These are phyloP conservation scores for Coluber constrictor DNA, from an alignment of 2,797 vertebrate species.

Conservation along the genomic window DNA sequence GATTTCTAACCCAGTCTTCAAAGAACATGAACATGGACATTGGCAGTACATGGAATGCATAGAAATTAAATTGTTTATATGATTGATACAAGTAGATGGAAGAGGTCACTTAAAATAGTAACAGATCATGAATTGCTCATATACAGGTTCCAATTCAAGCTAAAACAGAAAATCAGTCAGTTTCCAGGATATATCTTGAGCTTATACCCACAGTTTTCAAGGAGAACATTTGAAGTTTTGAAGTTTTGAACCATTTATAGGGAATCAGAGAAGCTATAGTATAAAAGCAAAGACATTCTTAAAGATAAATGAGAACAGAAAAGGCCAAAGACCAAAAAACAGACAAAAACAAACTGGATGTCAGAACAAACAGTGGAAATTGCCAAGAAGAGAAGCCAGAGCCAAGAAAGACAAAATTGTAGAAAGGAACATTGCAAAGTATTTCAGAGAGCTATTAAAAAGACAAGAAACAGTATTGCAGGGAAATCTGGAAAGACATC, in stretches of 20 bases:
- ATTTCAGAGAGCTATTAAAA: not conserved
- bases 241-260: not conserved
- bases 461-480: not conserved
- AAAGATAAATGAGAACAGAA: not conserved
- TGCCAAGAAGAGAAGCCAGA: not conserved
- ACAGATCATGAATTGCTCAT: not conserved
- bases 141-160: not conserved
- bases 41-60: not conserved
- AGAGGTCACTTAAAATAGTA: not conserved
- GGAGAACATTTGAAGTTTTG: not conserved
- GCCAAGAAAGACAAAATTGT: not conserved
- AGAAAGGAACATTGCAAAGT: not conserved
- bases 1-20: not conserved
- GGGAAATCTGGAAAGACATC: not conserved
- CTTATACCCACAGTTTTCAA: not conserved
- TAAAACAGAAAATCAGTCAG: not conserved
- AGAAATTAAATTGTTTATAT: not conserved
- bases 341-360: not conserved
- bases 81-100: not conserved
- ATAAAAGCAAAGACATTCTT: not conserved
- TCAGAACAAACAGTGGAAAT: not conserved
- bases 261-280: not conserved
- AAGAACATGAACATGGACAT: not conserved
- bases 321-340: not conserved
- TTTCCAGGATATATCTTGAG: not conserved